Percentiles rank a stretch among this genome's conserved stretches.
These are phyloP conservation scores for Argynnis bischoffii DNA, from an alignment of 2,888 invertebrate genomes.

Conservation along the genomic window DNA sequence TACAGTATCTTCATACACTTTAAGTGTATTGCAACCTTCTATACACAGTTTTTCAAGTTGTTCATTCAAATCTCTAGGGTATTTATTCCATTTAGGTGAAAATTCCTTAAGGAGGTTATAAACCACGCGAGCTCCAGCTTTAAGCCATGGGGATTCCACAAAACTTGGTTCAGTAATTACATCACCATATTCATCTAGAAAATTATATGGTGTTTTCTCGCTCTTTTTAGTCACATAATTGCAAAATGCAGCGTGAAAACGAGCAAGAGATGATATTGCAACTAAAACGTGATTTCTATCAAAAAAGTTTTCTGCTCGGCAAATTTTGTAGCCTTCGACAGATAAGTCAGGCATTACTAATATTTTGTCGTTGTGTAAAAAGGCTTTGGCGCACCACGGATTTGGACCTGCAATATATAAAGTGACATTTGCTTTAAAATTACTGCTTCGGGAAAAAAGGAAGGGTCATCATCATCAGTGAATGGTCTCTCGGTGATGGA, in stretches of 20 bases:
- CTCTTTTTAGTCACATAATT: slow-evolving; percentile 56
- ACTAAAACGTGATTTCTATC: slow-evolving; percentile 55
- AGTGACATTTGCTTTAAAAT: not conserved
- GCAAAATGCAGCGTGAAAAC: slow-evolving; percentile 65
- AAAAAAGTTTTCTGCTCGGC: slow-evolving; percentile 47
- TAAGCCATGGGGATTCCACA: slow-evolving; percentile 56
- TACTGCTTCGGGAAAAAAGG: not conserved
- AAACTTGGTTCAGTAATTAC: slow-evolving; percentile 55
- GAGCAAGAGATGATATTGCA: slow-evolving; percentile 53
- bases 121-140: slow-evolving; percentile 58
- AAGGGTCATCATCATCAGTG: too few relatives aligned
- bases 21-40: slow-evolving; percentile 54
- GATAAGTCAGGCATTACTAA: slow-evolving; percentile 68
- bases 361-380: slow-evolving; percentile 55
- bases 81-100: slow-evolving; percentile 49
- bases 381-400: slow-evolving; percentile 59
- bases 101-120: slow-evolving; percentile 54
- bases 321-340: slow-evolving; percentile 54
- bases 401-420: slow-evolving; percentile 48
- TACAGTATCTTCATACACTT: slow-evolving; percentile 51
- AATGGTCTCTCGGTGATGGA: too few relatives aligned
- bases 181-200: slow-evolving; percentile 49
- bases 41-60: slow-evolving; percentile 49
- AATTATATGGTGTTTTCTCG: slow-evolving; percentile 43
- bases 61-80: slow-evolving; percentile 48